Evolutionary conservation across 64 coral and sea anemone species (phyloP), one percentile per base, ranked within the genome.

Genomic region (Montipora capricornis): DNA sequence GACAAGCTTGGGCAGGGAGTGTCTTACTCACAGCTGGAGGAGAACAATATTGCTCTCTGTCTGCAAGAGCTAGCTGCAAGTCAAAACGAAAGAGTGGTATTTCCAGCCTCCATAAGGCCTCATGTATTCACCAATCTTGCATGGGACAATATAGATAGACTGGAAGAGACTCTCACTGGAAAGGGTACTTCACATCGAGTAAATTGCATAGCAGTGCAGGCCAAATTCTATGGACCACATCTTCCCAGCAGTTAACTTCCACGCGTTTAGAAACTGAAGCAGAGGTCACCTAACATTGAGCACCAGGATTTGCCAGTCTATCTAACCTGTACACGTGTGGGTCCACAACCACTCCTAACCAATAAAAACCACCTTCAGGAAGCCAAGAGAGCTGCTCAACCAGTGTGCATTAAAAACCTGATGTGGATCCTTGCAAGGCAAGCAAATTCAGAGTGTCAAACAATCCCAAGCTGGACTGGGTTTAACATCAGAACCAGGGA

Each of bases 401-500:
- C 47, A 47, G 90, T 68, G 14, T 19, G 48, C 24, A 51, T 12
- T 22, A 92, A 92, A 29, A 92, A 92, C 83, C 4, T 93, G 29
- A 52, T 93, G 20, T 87, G 91, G 91, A 75, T 87, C 46, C 44
- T 93, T 9, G 71, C 82, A 49, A 86, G 91, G 77, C 49, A 68
- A 51, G 5, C 11, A 45, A 22, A 93, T 73, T 9, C 80, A 64
- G 81, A 78, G 79, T 20, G 61, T 60, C 67, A 81, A 93, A 44
- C 44, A n/a, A 46, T 78, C 44, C 91, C 91, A 19, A 67, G 91
- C 20, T 93, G 91, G 91, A 93, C 91, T 77, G 91, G 91, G 17
- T 93, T 93, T 53, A 93, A 93, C 73, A 93, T 93, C 81, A 76
- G 46, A 77, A 77, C 91, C 51, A 85, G 91, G 20, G 51, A 87